Evolutionary conservation across 2,113 vertebrate genomes (phyloP).

Genomic region (Zosterops lateralis): DNA sequence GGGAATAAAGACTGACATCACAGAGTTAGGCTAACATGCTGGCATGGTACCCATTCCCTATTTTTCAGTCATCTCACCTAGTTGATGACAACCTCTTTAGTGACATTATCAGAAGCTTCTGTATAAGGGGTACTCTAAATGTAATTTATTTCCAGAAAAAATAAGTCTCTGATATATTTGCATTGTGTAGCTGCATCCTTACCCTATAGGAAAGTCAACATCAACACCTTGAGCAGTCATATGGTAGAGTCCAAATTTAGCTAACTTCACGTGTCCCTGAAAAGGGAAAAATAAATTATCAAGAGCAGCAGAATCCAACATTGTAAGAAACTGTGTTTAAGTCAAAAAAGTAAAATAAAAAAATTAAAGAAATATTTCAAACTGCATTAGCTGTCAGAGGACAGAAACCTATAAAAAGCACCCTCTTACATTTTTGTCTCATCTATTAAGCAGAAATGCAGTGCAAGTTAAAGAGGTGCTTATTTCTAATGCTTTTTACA

Average conservation of each 20-base stretch:
- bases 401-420: not conserved
- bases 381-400: not conserved
- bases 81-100: not conserved
- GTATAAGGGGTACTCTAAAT: not conserved
- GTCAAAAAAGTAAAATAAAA: not conserved
- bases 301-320: not conserved
- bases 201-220: slow-evolving; percentile 98
- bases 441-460: not conserved
- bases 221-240: slow-evolving; percentile 96
- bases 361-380: not conserved
- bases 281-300: not conserved
- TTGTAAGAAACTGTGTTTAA: not conserved
- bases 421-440: not conserved
- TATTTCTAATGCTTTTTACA: not conserved
- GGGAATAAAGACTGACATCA: not conserved
- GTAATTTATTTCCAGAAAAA: not conserved
- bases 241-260: slow-evolving; percentile 97
- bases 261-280: slow-evolving; percentile 90
- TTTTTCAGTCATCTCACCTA: not conserved
- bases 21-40: not conserved
- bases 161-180: not conserved
- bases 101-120: not conserved
- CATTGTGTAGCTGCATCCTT: slow-evolving; percentile 39
- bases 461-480: not conserved
- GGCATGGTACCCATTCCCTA: not conserved